Evolutionary conservation across 2,888 invertebrate species (phyloP), one percentile per base, ranked within the genome.

Genomic region (Parascotia fuliginaria): DNA sequence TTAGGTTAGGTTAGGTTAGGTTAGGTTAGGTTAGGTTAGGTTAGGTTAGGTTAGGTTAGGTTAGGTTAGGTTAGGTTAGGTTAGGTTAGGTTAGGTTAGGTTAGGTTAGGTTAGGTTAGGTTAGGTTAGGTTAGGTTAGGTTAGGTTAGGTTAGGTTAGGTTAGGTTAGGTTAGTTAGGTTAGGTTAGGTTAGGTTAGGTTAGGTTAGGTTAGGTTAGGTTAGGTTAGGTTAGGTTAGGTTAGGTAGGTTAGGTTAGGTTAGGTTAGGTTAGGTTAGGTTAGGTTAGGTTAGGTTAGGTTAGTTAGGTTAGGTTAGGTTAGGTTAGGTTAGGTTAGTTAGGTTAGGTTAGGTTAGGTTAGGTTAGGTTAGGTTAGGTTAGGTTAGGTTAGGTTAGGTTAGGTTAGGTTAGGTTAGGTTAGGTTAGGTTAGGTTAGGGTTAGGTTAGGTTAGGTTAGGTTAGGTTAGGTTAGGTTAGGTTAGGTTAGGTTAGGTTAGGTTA

Each of bases 31-130:
- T 41, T 34, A 38, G 31, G 19, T 15, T 19, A 24, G 22, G n/a
- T 9, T 32, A 45, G 48, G 48, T 57, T 53, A 51, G 47, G 47
- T 51, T 57, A 57, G 57, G 59, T 59, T 59, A 59, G 59, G 59
- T 55, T 59, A 49, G 54, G 54, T 58, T 54, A 50, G 50, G 52
- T 55, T 59, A 48, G 50, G 48, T 51, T 51, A 48, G 44, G 50
- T 54, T 50, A 24, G 36, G 36, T 37, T 37, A 37, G 36, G 36
- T 37, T 37, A 37, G 36, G 36, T 37, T 37, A 37, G 43, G 47
- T 43, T 42, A 28, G 24, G 9, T 6, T 34, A 34, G 34, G 34
- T 34, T 34, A 34, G 34, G 34, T 34, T 33, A 33, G 27, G 33
- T 24, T 43, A 16, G 36, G 36, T 27, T 43, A 22, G 36, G 29